Percentiles rank a stretch among this genome's conserved stretches.
These are phyloP conservation scores for Lasius fuliginosus DNA, from an alignment of 2,888 invertebrate genomes.

Conservation along the genomic window DNA sequence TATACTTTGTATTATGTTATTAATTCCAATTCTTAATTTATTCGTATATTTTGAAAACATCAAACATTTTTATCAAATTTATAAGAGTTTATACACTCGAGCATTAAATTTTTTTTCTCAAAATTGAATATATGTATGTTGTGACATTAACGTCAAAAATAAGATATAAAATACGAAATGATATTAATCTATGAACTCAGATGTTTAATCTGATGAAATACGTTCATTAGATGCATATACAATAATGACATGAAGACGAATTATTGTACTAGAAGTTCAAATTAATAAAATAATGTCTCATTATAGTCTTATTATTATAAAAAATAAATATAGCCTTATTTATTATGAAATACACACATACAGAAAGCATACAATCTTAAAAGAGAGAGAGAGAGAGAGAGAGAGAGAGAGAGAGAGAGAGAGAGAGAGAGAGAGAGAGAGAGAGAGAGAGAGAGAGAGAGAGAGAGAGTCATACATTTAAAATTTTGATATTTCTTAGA, in stretches of 20 bases:
- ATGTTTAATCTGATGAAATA: neutral
- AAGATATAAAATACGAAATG: neutral
- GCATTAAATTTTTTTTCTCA: neutral
- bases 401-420: too few species aligned
- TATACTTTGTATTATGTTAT: neutral
- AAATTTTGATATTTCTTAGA: neutral
- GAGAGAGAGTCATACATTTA: neutral
- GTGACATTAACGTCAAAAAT: neutral
- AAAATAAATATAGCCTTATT: neutral
- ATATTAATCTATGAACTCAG: neutral
- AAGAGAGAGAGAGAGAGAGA: too few species aligned
- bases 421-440: neutral
- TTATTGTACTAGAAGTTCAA: neutral
- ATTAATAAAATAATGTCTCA: neutral
- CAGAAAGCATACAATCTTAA: neutral
- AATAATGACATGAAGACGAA: neutral
- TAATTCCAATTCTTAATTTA: neutral
- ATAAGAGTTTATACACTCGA: neutral
- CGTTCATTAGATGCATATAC: neutral
- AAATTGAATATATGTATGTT: neutral
- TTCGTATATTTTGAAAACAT: neutral
- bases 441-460: too few species aligned
- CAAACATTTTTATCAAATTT: neutral
- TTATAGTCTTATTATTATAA: neutral
- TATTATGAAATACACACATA: neutral